Percentiles rank a stretch among this genome's conserved stretches.
Conservation (phyloP, 2,888 invertebrate genomes). For the Strigamia maritima region DNA sequence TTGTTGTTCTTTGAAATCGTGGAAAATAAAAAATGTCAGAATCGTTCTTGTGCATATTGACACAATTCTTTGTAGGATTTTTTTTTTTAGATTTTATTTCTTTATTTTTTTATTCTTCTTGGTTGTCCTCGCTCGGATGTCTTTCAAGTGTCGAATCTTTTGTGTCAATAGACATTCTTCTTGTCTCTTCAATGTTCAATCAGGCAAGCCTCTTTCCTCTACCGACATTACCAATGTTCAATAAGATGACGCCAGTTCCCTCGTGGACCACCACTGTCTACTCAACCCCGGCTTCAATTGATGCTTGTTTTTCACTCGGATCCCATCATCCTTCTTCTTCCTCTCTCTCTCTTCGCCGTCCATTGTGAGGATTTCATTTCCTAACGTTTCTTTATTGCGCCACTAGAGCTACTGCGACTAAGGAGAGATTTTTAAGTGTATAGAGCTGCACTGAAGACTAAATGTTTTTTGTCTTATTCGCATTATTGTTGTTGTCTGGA, state of each 20-base stretch:
- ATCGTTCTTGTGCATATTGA: slow-evolving; percentile 12
- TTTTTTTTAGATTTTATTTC: not conserved
- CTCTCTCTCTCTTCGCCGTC: not conserved
- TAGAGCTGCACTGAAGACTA: not conserved
- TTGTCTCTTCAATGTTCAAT: slow-evolving; percentile 23
- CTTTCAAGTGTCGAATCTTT: slow-evolving; percentile 23
- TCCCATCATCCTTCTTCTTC: not conserved
- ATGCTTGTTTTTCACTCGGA: slow-evolving; percentile 1
- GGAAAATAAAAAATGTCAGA: not conserved
- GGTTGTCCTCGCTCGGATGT: not conserved
- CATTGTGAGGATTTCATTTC: slow-evolving; percentile 19
- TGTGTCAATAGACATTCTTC: slow-evolving; percentile 23
- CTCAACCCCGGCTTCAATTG: slow-evolving; percentile 12
- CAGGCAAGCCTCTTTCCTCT: not conserved
- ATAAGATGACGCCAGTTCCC: slow-evolving; percentile 19
- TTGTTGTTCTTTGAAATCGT: not conserved
- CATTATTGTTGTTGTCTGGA: not conserved
- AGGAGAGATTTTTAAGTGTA: not conserved
- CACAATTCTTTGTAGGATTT: not conserved
- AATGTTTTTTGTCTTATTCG: not conserved
- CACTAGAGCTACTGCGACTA: not conserved
- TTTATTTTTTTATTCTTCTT: not conserved
- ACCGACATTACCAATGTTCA: slow-evolving; percentile 5
- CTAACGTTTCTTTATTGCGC: not conserved
- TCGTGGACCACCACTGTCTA: slow-evolving; percentile 18